A percentile compares a stretch with the other conserved stretches of the same genome.
Conservation (phyloP, 2,113 vertebrate genomes). For the Oreochromis tanganicae region DNA sequence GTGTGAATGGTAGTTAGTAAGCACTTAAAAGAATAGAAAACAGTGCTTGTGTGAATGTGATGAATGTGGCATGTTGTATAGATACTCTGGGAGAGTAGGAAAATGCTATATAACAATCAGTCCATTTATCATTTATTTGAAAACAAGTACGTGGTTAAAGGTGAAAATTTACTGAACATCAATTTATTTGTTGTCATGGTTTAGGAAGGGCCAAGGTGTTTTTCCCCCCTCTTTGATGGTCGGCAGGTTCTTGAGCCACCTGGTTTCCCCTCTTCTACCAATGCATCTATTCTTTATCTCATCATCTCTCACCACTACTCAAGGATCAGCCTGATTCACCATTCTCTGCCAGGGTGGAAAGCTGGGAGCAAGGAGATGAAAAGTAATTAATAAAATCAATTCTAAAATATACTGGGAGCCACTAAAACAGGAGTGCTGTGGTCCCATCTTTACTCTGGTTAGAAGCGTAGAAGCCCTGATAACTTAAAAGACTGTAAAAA, state of each 20-base stretch:
- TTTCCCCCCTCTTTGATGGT: not conserved
- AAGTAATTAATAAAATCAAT: not conserved
- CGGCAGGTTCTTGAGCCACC: not conserved
- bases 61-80: not conserved
- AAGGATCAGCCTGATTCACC: not conserved
- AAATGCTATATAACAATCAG: not conserved
- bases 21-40: not conserved
- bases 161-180: not conserved
- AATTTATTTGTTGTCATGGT: accelerated
- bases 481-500: accelerated
- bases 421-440: not conserved
- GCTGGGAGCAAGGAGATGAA: not conserved
- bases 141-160: not conserved
- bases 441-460: not conserved
- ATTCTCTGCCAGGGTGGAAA: not conserved
- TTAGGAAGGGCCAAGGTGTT: not conserved
- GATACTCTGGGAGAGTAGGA: not conserved
- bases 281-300: not conserved
- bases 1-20: not conserved
- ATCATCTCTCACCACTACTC: not conserved
- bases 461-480: accelerated
- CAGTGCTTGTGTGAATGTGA: not conserved
- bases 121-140: not conserved
- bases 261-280: not conserved
- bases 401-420: not conserved